These are phyloP conservation scores for Psophia crepitans DNA, from an alignment of 2,113 vertebrate species.

Conservation along the genomic window DNA sequence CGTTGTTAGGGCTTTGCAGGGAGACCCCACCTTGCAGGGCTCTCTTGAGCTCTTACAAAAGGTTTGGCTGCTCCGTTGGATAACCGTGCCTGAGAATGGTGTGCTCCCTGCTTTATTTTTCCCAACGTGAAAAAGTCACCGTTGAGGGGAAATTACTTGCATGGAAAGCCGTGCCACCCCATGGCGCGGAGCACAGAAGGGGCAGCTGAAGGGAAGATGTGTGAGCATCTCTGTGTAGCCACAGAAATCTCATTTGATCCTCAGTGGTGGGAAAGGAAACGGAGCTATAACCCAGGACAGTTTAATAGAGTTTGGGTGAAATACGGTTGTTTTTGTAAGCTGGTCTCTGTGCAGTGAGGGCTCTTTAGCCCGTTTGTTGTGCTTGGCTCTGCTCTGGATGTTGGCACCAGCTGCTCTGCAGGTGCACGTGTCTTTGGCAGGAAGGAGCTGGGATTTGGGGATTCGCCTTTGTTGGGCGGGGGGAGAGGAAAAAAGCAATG, in stretches of 20 bases:
- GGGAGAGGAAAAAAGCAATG: neutral
- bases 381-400: constrained; percentile 57
- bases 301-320: constrained; percentile 68
- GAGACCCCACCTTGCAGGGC: neutral
- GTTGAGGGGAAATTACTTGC: neutral
- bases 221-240: constrained; percentile 44
- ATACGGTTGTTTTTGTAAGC: constrained; percentile 66
- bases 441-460: constrained; percentile 61
- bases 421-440: constrained; percentile 61
- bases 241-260: constrained; percentile 61
- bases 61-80: accelerated
- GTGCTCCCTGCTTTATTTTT: neutral
- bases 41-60: neutral
- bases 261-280: constrained; percentile 61
- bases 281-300: constrained; percentile 55
- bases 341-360: constrained; percentile 58
- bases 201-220: constrained; percentile 34
- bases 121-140: neutral
- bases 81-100: accelerated
- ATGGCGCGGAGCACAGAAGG: neutral
- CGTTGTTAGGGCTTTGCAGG: neutral
- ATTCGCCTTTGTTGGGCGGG: constrained; percentile 4
- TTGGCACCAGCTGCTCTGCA: constrained; percentile 65
- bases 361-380: constrained; percentile 61
- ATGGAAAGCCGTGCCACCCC: neutral